Percentiles rank a stretch among this genome's conserved stretches.
phyloP scores from a whole-genome alignment of 2,888 invertebrate genomes.

The Cheilosia variabilis region DNA sequence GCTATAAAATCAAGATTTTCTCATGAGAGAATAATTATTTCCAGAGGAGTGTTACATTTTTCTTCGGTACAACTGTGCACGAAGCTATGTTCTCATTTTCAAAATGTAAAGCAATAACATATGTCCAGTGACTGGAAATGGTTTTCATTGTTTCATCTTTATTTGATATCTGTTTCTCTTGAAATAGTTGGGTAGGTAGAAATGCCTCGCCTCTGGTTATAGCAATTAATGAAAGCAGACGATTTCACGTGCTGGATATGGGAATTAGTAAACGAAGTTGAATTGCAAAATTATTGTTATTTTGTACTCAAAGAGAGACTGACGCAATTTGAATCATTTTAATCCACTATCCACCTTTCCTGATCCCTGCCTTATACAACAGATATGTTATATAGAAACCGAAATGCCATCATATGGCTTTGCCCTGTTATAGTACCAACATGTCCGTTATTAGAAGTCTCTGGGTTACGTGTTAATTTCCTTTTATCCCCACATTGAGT shows the following conservation, averaged over 20 bases:
- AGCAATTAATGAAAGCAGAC: constrained; percentile 16
- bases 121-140: constrained; percentile 53
- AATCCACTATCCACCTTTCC: too few relatives aligned
- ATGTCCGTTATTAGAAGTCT: too few relatives aligned
- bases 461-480: too few relatives aligned
- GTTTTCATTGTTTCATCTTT: constrained; percentile 60
- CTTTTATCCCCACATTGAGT: too few relatives aligned
- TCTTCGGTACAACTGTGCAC: constrained; percentile 6
- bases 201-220: constrained; percentile 23
- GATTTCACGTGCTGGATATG: constrained; percentile 2
- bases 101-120: constrained; percentile 48
- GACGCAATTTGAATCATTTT: too few relatives aligned
- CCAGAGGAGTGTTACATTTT: not conserved
- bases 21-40: too few relatives aligned
- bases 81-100: constrained; percentile 19
- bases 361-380: too few relatives aligned
- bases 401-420: too few relatives aligned
- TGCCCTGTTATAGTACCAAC: too few relatives aligned
- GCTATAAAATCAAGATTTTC: too few relatives aligned
- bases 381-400: too few relatives aligned
- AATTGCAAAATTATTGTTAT: not conserved
- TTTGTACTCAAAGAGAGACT: too few relatives aligned
- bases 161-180: constrained; percentile 43
- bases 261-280: constrained; percentile 10
- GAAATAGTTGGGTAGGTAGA: constrained; percentile 34